Evolutionary conservation across 2,888 invertebrate species (phyloP), one percentile per base, ranked within the genome.

Genomic region (Drosophila silvestris): DNA sequence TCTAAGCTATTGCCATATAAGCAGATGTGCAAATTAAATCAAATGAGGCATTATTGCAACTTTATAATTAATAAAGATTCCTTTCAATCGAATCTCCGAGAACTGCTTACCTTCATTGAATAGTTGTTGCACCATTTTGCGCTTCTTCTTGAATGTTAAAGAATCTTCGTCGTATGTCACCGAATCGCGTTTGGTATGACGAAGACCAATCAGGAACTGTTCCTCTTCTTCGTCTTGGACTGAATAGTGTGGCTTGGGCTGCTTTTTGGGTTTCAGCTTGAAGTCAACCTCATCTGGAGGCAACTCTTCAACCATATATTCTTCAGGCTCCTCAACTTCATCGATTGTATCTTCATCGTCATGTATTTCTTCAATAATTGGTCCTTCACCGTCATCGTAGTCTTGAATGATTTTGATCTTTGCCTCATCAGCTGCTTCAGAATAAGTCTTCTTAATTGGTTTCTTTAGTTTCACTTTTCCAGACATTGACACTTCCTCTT

Each of bases 401-500:
- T 96, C 95, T 92, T 95, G 94, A 47, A 95, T 94, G 51, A 96
- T 95, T 90, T 95, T 95, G 50, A 97, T 96, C 1, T 96, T 96
- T 72, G 96, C 95, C 94, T 97, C 97, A 66, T 96, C 96, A 26
- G 96, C 95, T 93, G 96, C 97, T 94, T 97, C 97, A 16, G 95
- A 95, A 92, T 96, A 97, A 2, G 97, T 96, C 69, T 95, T 95
- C 62, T 96, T 96, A 78, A 95, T 95, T 64, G 95, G 95, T 87
- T 96, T 96, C 92, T 96, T 97, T 10, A 97, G 89, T 93, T 96
- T 96, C 0, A 97, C 96, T 93, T 97, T 97, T 69, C 97, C 96
- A 5, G 96, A 96, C 96, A 97, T 96, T 12, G 97, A 97, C 82
- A 97, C 96, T 94, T 97, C 97, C 94, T 97, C 97, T 94, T 97